phyloP scores from a whole-genome alignment of 2,113 vertebrate genomes.

The Malaclemys terrapin region DNA sequence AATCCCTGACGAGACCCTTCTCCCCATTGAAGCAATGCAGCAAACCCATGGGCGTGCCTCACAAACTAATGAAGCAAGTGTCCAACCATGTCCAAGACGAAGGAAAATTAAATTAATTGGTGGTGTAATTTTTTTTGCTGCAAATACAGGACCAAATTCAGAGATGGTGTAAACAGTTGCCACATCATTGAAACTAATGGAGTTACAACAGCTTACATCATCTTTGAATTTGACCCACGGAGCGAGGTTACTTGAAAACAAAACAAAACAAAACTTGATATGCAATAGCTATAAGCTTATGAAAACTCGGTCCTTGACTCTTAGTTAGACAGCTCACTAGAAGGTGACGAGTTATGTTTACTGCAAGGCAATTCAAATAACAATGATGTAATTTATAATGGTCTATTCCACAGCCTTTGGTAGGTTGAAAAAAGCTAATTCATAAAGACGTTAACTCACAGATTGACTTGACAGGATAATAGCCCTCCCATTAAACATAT shows the following conservation, averaged over 20 bases:
- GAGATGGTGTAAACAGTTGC: neutral
- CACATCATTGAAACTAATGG: neutral
- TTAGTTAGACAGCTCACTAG: slow-evolving; percentile 17
- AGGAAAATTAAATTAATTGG: neutral
- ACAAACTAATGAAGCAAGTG: neutral
- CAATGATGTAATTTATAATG: slow-evolving; percentile 39
- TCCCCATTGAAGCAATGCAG: neutral
- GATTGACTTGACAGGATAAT: slow-evolving; percentile 41
- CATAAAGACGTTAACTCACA: slow-evolving; percentile 54
- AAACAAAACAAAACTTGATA: neutral
- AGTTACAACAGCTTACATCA: neutral
- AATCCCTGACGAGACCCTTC: neutral
- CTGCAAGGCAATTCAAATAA: slow-evolving; percentile 55
- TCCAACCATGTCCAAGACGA: neutral
- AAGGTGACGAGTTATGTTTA: slow-evolving; percentile 49
- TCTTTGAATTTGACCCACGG: slow-evolving; percentile 1
- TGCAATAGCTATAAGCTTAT: neutral
- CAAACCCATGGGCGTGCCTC: neutral
- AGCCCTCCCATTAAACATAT: slow-evolving; percentile 15
- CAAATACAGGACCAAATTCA: neutral
- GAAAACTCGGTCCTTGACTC: neutral
- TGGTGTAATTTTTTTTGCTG: neutral
- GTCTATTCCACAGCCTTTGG: slow-evolving; percentile 25
- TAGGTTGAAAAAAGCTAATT: slow-evolving; percentile 48
- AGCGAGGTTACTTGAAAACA: neutral